These are phyloP conservation scores for Bombycilla garrulus DNA, from an alignment of 2,113 vertebrate species.

Conservation along the genomic window DNA sequence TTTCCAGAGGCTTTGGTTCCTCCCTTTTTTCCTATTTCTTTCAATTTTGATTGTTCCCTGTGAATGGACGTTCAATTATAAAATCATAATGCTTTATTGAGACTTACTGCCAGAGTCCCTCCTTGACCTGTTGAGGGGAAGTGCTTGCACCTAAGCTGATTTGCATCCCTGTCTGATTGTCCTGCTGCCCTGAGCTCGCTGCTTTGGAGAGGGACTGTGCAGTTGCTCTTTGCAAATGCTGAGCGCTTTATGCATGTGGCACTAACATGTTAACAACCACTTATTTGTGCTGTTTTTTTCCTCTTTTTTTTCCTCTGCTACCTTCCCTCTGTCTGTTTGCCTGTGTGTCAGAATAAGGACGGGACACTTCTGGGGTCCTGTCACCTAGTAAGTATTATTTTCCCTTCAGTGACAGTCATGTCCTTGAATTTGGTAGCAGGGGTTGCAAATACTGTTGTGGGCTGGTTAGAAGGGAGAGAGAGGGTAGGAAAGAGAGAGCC, in stretches of 20 bases:
- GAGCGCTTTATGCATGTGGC: slow-evolving; percentile 38
- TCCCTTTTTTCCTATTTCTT: background rate
- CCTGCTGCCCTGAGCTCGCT: background rate
- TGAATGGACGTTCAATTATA: background rate
- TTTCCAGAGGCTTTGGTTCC: background rate
- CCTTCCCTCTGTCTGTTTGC: slow-evolving; percentile 74
- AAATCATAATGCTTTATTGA: background rate
- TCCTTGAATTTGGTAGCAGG: background rate
- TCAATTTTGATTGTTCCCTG: background rate
- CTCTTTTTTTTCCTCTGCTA: slow-evolving; percentile 76
- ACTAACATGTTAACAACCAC: slow-evolving; percentile 63
- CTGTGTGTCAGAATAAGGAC: slow-evolving; percentile 92
- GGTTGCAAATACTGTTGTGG: background rate
- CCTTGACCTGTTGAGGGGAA: background rate
- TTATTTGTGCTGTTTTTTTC: slow-evolving; percentile 75
- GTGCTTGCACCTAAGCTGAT: background rate
- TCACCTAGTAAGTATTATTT: slow-evolving; percentile 93
- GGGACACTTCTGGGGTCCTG: slow-evolving; percentile 92
- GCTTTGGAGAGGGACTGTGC: background rate
- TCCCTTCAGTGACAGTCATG: slow-evolving; percentile 59
- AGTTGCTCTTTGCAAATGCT: background rate
- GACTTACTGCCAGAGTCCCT: background rate
- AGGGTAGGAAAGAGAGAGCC: background rate
- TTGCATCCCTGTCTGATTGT: slow-evolving; percentile 9
- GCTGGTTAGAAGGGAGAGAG: background rate